phyloP scores from a whole-genome alignment of 2,113 vertebrate species.

The Chaenocephalus aceratus region DNA sequence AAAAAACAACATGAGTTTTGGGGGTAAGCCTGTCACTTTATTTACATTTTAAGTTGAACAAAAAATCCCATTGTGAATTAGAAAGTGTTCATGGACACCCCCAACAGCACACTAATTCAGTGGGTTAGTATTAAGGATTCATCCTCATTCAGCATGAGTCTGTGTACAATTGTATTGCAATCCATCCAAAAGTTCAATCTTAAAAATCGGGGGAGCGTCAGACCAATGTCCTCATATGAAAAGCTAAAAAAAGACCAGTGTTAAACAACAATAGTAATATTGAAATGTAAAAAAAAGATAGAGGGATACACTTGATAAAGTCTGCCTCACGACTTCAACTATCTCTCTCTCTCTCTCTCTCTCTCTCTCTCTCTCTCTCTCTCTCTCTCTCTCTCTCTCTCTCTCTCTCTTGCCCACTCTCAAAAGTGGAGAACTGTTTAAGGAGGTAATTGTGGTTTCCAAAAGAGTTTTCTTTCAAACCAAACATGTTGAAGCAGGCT shows the following conservation, averaged over 20 bases:
- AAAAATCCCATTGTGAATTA: too few species aligned
- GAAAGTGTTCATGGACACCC: neutral
- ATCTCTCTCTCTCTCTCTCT: neutral
- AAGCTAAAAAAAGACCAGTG: neutral
- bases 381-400: neutral
- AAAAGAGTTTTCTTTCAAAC: constrained; percentile 51
- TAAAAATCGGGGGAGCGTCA: neutral
- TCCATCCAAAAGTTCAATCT: neutral
- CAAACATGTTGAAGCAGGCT: constrained; percentile 64
- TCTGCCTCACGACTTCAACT: neutral
- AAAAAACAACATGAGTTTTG: too few species aligned
- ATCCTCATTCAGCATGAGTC: neutral
- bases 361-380: neutral
- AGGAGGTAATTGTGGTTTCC: constrained; percentile 70
- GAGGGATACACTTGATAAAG: neutral
- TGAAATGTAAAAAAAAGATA: neutral
- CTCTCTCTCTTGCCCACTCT: neutral
- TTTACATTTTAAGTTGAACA: too few species aligned
- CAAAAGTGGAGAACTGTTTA: constrained; percentile 50
- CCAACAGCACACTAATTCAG: neutral
- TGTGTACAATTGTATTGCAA: too few species aligned
- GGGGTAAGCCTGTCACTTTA: too few species aligned
- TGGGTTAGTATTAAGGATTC: neutral
- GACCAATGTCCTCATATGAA: neutral
- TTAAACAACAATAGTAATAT: neutral